Conservation (phyloP, 2,797 vertebrate species). For the Anguilla anguilla region DNA sequence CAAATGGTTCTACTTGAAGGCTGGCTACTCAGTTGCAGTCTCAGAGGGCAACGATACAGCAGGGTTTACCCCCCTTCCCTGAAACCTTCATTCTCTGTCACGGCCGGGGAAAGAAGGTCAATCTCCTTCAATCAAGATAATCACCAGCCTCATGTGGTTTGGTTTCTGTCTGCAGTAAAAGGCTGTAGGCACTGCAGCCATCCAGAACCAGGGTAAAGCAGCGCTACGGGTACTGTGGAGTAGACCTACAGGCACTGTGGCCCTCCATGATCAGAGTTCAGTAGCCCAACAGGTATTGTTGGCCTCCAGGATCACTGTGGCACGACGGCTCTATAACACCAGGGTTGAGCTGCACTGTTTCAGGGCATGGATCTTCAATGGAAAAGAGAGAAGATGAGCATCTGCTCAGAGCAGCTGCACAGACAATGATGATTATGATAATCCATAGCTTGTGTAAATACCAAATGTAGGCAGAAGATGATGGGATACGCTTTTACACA, state of each 20-base stretch:
- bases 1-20: constrained; percentile 16
- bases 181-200: background rate
- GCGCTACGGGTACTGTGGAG: background rate
- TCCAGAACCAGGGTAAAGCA: background rate
- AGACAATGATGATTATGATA: background rate
- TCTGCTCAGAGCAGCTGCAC: background rate
- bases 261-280: background rate
- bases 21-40: background rate
- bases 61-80: background rate
- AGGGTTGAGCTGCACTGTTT: background rate
- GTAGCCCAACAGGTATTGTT: background rate
- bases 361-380: background rate
- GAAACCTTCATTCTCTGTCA: background rate
- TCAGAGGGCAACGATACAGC: background rate
- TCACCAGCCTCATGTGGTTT: background rate
- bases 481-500: background rate
- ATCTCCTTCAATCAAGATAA: background rate
- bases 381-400: background rate
- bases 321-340: background rate
- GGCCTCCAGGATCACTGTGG: background rate
- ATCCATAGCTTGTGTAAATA: background rate
- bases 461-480: background rate
- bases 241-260: background rate
- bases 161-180: background rate
- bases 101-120: background rate